Evolutionary conservation across 1,140 invertebrate genomes (phyloP).

Genomic region (Pseudomyrmex gracilis): DNA sequence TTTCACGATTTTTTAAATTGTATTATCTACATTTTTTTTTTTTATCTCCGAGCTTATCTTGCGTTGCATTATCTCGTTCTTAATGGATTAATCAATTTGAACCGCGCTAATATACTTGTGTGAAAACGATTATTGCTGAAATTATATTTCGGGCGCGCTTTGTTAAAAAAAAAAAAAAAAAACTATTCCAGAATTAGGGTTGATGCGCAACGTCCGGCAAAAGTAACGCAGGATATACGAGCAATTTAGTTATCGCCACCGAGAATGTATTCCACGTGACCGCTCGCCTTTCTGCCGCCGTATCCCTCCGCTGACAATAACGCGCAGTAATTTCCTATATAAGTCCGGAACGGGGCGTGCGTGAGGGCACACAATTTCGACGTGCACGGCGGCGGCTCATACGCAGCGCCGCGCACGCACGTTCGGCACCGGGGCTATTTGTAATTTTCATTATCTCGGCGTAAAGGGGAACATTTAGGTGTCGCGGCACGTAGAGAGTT

Average conservation of each 20-base stretch:
- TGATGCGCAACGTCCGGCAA: neutral
- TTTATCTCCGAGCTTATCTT: neutral
- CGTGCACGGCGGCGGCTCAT: slow-evolving; percentile 12
- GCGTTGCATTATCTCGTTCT: neutral
- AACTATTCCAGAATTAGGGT: neutral
- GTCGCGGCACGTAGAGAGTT: slow-evolving; percentile 84
- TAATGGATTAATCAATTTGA: neutral
- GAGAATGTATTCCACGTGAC: slow-evolving; percentile 62
- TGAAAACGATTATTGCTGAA: neutral
- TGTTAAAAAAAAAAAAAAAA: no score
- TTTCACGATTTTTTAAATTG: neutral
- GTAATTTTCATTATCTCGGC: slow-evolving; percentile 86
- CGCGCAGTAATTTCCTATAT: slow-evolving; percentile 66
- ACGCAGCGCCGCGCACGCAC: slow-evolving; percentile 67
- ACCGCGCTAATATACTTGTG: neutral
- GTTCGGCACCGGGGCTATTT: slow-evolving; percentile 81
- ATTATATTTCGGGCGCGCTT: neutral
- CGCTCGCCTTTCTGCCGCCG: slow-evolving; percentile 43
- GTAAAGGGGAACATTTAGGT: slow-evolving; percentile 83
- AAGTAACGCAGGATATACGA: slow-evolving; percentile 36
- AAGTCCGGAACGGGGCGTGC: slow-evolving; percentile 52
- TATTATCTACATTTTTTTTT: neutral
- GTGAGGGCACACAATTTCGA: slow-evolving; percentile 59
- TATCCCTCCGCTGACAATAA: slow-evolving; percentile 46
- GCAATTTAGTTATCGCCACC: slow-evolving; percentile 66